phyloP scores from a whole-genome alignment of 2,113 vertebrate species.

The Galbula dea region DNA sequence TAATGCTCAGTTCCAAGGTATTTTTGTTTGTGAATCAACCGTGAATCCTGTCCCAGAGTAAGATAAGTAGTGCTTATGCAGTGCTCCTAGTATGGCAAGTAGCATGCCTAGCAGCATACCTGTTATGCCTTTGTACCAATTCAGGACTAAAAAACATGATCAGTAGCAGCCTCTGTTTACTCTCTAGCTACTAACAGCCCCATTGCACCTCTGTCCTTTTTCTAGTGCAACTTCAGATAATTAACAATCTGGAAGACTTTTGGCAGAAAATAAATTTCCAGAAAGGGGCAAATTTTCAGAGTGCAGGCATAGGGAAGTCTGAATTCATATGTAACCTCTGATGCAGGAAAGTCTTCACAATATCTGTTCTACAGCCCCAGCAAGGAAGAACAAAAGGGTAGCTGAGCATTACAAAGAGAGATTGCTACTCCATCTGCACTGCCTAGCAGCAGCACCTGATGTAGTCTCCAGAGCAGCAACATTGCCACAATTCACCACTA shows the following conservation, averaged over 20 bases:
- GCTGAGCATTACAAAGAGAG: background rate
- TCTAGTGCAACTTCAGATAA: background rate
- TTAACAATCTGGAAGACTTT: background rate
- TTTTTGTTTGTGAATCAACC: background rate
- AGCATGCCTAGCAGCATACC: background rate
- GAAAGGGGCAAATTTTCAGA: background rate
- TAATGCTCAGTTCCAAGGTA: background rate
- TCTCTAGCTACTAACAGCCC: background rate
- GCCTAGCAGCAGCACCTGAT: slow-evolving; percentile 58
- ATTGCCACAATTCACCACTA: slow-evolving; percentile 17
- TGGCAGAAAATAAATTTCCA: background rate
- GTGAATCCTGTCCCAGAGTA: background rate
- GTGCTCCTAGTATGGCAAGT: background rate
- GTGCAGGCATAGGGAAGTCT: background rate
- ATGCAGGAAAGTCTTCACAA: background rate
- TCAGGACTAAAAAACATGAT: background rate
- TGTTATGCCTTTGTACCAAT: background rate
- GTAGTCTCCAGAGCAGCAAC: slow-evolving; percentile 9
- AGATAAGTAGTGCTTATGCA: background rate
- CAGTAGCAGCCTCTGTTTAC: background rate
- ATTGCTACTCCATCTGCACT: slow-evolving; percentile 26
- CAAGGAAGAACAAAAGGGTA: background rate
- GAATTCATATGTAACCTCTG: background rate
- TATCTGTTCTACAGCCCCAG: background rate
- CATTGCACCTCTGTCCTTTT: background rate